Conservation (phyloP, 2,797 vertebrate genomes). For the Adrianichthys oophorus region DNA sequence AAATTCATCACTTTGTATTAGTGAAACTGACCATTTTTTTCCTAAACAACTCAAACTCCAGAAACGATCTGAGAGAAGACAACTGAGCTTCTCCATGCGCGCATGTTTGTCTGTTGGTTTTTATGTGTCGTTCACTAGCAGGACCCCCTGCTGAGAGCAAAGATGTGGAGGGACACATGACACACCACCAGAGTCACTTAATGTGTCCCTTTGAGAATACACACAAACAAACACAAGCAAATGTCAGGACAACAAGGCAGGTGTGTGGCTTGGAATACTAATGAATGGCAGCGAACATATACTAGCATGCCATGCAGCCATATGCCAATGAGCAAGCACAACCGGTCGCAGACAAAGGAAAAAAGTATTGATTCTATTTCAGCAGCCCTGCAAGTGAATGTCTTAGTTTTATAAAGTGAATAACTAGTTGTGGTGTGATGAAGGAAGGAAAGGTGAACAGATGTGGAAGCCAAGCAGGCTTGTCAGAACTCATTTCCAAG, state of each 20-base stretch:
- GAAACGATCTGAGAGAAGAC: conserved; percentile 36
- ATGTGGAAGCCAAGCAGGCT: not conserved
- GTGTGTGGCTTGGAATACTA: conserved; percentile 38
- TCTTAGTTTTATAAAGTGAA: conserved; percentile 1
- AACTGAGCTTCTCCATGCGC: conserved; percentile 30
- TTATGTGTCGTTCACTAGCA: conserved; percentile 55
- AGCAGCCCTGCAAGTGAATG: conserved; percentile 1
- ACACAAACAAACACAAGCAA: conserved; percentile 35
- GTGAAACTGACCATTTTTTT: conserved; percentile 9
- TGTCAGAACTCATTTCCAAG: conserved; percentile 1
- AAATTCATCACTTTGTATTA: conserved; percentile 14
- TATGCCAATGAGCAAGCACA: conserved; percentile 7
- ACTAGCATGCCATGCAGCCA: conserved; percentile 27
- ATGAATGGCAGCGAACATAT: conserved; percentile 54
- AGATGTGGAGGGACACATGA: conserved; percentile 63
- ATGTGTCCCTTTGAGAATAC: conserved; percentile 53
- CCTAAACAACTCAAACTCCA: conserved; percentile 30
- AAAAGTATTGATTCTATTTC: conserved; percentile 15
- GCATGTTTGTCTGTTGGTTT: conserved; percentile 63
- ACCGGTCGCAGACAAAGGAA: conserved; percentile 14
- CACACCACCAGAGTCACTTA: conserved; percentile 51
- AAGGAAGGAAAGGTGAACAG: conserved; percentile 4
- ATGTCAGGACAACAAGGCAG: conserved; percentile 43
- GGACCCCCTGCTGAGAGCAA: conserved; percentile 66
- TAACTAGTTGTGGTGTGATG: conserved; percentile 5